Conservation (phyloP, 2,888 invertebrate species). For the Celastrina argiolus region DNA sequence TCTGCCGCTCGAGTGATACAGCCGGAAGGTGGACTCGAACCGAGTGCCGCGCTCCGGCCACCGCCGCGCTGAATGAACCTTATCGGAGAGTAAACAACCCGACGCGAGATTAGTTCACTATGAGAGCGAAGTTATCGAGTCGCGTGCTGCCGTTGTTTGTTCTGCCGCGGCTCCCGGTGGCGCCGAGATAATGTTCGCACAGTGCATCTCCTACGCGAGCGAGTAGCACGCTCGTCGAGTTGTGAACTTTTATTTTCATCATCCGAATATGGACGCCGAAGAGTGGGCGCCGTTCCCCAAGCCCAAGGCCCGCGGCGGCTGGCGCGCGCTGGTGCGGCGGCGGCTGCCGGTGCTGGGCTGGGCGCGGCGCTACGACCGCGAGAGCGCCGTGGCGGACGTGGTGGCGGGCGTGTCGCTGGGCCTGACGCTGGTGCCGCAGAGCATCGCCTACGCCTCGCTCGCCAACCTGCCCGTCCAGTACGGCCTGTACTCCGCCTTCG, state of each 20-base stretch:
- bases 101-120: conserved; percentile 4
- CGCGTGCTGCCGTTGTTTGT: conserved; percentile 21
- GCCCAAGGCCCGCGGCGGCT: conserved; percentile 33
- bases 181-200: conserved; percentile 29
- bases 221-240: conserved; percentile 29
- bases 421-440: conserved; percentile 94
- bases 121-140: conserved; percentile 2
- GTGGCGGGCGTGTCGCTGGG: conserved; percentile 94
- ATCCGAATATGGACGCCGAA: conserved; percentile 40
- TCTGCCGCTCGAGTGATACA: neutral
- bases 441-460: conserved; percentile 92
- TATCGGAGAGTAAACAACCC: conserved; percentile 18
- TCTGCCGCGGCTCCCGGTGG: conserved; percentile 27
- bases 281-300: conserved; percentile 38
- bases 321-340: conserved; percentile 39
- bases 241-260: neutral
- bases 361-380: conserved; percentile 83
- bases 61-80: neutral
- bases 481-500: conserved; percentile 94
- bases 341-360: conserved; percentile 79
- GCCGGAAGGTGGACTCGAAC: neutral
- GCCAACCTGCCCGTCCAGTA: conserved; percentile 92
- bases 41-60: neutral
- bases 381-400: conserved; percentile 85
- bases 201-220: conserved; percentile 31